These are phyloP conservation scores for Neoscelio sp. DNA, from an alignment of 2,888 invertebrate species.

Conservation along the genomic window DNA sequence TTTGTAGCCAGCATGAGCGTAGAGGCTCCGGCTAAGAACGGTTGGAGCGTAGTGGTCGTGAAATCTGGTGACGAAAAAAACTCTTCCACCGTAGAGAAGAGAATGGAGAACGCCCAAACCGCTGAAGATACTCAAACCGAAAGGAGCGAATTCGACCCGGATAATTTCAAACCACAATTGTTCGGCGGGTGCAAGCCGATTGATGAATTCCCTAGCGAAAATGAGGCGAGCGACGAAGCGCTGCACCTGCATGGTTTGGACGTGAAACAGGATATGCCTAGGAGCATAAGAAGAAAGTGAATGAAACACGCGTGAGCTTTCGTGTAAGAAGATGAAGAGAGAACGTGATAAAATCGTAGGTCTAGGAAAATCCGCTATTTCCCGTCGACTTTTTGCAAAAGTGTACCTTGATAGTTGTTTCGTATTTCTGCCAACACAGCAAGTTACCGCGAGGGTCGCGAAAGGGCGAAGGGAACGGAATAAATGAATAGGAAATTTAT, in stretches of 20 bases:
- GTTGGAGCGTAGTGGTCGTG: conserved; percentile 86
- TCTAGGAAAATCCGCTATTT: neutral
- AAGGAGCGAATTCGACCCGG: conserved; percentile 85
- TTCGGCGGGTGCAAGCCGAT: conserved; percentile 89
- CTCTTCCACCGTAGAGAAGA: conserved; percentile 66
- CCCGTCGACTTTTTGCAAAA: neutral
- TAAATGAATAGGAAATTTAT: too few relatives aligned
- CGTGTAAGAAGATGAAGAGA: neutral
- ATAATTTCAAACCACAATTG: conserved; percentile 88
- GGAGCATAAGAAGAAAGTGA: conserved; percentile 57
- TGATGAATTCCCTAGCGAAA: conserved; percentile 83
- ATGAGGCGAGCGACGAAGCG: conserved; percentile 59
- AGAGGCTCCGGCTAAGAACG: conserved; percentile 85
- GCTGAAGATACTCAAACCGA: conserved; percentile 75
- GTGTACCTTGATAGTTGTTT: too few relatives aligned
- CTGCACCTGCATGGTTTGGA: conserved; percentile 10
- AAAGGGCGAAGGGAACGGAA: too few relatives aligned
- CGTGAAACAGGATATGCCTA: conserved; percentile 51
- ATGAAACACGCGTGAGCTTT: neutral
- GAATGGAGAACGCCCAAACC: conserved; percentile 66
- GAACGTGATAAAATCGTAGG: neutral
- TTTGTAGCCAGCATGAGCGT: conserved; percentile 88
- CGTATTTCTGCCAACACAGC: too few relatives aligned
- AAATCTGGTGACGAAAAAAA: conserved; percentile 52
- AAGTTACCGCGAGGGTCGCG: too few relatives aligned